Evolutionary conservation across 64 coral and sea anemone species (phyloP).

Genomic region (Anthopleura sola): DNA sequence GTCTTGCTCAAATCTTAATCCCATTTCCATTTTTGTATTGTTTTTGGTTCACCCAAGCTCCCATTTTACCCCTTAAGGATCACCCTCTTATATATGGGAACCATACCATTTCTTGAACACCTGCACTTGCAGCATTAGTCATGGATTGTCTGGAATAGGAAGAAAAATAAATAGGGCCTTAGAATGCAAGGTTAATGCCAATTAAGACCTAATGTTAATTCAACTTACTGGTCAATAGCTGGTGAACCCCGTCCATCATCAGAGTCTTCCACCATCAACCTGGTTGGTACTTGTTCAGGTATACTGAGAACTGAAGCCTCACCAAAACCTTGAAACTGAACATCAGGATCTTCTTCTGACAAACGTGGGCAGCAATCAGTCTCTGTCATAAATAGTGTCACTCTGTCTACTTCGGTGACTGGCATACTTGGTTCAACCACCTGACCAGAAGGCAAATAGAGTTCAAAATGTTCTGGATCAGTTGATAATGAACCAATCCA

Average conservation of each 20-base stretch:
- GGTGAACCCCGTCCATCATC: not conserved
- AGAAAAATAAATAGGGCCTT: not conserved
- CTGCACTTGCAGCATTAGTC: not conserved
- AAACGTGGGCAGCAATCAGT: not conserved
- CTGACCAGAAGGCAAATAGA: not conserved
- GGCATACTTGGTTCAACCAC: not conserved
- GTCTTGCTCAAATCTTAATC: too few relatives aligned
- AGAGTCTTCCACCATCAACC: not conserved
- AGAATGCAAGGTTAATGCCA: not conserved
- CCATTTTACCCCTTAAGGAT: too few relatives aligned
- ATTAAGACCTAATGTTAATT: not conserved
- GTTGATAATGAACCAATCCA: not conserved
- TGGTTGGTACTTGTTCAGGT: not conserved
- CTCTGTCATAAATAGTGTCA: not conserved
- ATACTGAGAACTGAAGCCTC: not conserved
- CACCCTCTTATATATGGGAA: not conserved
- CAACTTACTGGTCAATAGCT: not conserved
- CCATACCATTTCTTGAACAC: not conserved
- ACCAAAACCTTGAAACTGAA: slow-evolving; percentile 1
- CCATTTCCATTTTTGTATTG: too few relatives aligned
- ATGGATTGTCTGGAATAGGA: not conserved
- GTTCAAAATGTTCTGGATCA: not conserved
- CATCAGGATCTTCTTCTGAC: not conserved
- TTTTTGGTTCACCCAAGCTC: too few relatives aligned
- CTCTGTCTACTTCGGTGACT: not conserved